Evolutionary conservation across 1,140 invertebrate species (phyloP).

Genomic region (Tetramorium simillimum): DNA sequence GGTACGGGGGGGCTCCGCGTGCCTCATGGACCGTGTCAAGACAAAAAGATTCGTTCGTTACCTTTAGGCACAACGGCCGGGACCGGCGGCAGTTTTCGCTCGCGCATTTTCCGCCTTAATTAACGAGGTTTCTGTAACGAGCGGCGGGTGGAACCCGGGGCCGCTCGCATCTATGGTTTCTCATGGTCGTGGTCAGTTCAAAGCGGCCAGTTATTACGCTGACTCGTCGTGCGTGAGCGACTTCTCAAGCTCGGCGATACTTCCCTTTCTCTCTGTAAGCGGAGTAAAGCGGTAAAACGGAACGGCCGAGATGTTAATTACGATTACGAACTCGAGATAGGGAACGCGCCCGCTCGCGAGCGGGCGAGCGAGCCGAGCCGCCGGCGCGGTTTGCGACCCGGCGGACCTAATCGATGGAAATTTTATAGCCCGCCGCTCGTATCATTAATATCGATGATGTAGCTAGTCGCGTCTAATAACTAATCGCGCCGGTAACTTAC

Average conservation of each 20-base stretch:
- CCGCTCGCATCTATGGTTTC: slow-evolving; percentile 42
- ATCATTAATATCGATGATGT: slow-evolving; percentile 58
- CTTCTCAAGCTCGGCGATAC: slow-evolving; percentile 46
- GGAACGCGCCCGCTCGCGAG: slow-evolving; percentile 4
- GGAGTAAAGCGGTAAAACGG: slow-evolving; percentile 48
- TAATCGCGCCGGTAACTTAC: slow-evolving; percentile 28
- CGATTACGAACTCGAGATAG: slow-evolving; percentile 48
- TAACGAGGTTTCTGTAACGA: slow-evolving; percentile 62
- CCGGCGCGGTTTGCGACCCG: slow-evolving; percentile 30
- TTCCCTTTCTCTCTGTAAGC: slow-evolving; percentile 29
- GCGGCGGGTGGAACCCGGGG: background rate
- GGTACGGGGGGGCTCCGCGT: background rate
- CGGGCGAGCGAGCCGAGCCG: background rate
- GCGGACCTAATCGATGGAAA: slow-evolving; percentile 54
- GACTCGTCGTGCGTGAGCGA: slow-evolving; percentile 60
- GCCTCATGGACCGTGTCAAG: slow-evolving; percentile 3
- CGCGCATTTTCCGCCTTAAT: slow-evolving; percentile 61
- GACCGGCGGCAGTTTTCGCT: slow-evolving; percentile 46
- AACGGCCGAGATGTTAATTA: slow-evolving; percentile 55
- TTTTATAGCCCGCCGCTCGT: slow-evolving; percentile 38
- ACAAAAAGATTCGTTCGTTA: slow-evolving; percentile 51
- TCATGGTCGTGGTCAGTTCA: slow-evolving; percentile 57
- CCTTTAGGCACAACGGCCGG: slow-evolving; percentile 15
- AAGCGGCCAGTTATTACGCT: slow-evolving; percentile 65
- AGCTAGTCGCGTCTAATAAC: slow-evolving; percentile 43